Percentiles rank a stretch among this genome's conserved stretches.
Evolutionary conservation across 1,140 invertebrate species (phyloP).

Genomic region (Caenorhabditis latens): DNA sequence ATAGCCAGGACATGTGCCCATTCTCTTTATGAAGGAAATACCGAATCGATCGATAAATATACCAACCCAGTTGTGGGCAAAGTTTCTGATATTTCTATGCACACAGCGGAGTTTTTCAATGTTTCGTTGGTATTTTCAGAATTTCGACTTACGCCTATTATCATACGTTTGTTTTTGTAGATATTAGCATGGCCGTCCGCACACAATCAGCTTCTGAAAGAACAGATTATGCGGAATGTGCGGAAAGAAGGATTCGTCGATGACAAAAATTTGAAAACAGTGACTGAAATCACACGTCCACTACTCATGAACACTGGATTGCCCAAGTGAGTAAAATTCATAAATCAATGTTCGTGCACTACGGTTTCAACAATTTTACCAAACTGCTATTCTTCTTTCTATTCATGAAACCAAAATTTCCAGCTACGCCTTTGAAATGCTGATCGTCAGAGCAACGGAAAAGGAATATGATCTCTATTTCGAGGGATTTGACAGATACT

Average conservation of each 20-base stretch:
- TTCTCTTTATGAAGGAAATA: not conserved
- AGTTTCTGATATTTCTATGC: not conserved
- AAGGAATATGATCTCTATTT: not conserved
- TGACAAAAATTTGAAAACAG: not conserved
- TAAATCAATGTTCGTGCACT: not conserved
- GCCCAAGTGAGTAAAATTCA: not conserved
- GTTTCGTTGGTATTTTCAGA: not conserved
- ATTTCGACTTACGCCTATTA: not conserved
- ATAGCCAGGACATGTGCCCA: not conserved
- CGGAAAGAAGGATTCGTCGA: not conserved
- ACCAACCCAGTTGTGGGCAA: not conserved
- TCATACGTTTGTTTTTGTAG: not conserved
- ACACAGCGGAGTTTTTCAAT: not conserved
- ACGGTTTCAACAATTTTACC: too few relatives aligned
- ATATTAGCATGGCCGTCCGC: not conserved
- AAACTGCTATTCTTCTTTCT: too few relatives aligned
- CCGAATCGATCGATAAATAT: not conserved
- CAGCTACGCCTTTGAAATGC: not conserved
- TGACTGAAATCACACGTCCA: not conserved
- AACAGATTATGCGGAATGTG: not conserved
- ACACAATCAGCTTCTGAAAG: not conserved
- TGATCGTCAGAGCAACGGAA: not conserved
- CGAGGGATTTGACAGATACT: not conserved
- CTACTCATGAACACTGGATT: not conserved
- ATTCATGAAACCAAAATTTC: not conserved